These are phyloP conservation scores for Phylloscopus trochiloides DNA, from an alignment of 2,113 vertebrate genomes.

Conservation along the genomic window DNA sequence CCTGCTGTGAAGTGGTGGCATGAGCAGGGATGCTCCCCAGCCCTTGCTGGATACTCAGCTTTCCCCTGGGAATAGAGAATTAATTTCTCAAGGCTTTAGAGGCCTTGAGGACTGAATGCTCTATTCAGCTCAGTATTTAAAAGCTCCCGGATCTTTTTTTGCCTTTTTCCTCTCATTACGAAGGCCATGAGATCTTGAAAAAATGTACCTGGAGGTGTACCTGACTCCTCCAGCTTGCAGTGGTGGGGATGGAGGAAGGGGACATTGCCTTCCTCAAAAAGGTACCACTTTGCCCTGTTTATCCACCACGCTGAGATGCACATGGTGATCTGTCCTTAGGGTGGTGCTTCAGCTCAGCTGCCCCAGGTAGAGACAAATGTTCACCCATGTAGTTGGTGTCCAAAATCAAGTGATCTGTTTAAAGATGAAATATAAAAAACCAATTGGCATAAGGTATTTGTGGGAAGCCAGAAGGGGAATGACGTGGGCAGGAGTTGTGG, in stretches of 20 bases:
- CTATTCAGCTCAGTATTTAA: background rate
- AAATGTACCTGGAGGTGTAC: background rate
- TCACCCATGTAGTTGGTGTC: background rate
- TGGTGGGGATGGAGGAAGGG: background rate
- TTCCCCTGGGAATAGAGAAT: background rate
- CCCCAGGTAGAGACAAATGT: background rate
- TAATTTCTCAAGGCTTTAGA: background rate
- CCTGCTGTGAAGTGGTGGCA: background rate
- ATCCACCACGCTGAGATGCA: rapidly evolving
- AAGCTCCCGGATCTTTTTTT: background rate
- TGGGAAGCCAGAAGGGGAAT: background rate
- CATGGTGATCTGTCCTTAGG: rapidly evolving
- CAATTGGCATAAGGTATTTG: background rate
- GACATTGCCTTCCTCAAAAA: background rate
- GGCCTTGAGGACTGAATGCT: background rate
- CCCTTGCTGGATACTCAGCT: background rate
- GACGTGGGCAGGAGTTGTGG: background rate
- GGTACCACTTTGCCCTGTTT: background rate
- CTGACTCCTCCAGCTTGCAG: background rate
- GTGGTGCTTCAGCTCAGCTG: background rate
- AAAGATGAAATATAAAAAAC: background rate
- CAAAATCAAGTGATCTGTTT: background rate
- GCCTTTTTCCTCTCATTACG: background rate
- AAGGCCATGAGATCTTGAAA: background rate
- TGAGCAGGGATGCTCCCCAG: background rate